Evolutionary conservation across 1,140 invertebrate genomes (phyloP).

Genomic region (Thrips palmi): DNA sequence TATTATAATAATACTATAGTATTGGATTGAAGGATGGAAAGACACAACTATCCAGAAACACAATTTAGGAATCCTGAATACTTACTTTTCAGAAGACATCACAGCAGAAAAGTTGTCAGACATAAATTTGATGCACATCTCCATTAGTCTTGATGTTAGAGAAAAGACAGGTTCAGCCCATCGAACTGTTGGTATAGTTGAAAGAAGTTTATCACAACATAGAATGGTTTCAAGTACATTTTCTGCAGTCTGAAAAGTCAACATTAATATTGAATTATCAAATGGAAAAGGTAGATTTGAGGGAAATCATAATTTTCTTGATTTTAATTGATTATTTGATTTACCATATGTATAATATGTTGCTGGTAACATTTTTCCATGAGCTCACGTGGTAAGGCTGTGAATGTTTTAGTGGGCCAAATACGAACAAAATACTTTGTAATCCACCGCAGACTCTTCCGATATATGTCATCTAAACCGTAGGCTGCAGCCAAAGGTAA

Average conservation of each 20-base stretch:
- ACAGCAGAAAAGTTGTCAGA: conserved; percentile 44
- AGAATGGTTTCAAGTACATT: conserved; percentile 44
- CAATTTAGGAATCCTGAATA: background rate
- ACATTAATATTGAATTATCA: conserved; percentile 8
- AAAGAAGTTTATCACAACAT: conserved; percentile 46
- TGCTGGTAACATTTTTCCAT: conserved; percentile 67
- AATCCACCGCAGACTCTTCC: conserved; percentile 68
- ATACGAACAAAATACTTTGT: conserved; percentile 65
- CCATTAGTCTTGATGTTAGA: conserved; percentile 42
- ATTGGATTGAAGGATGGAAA: conserved; percentile 1
- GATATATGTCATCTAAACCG: conserved; percentile 69
- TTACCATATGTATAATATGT: conserved; percentile 50
- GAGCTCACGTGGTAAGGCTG: conserved; percentile 56
- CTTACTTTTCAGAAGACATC: conserved; percentile 32
- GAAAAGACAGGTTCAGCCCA: conserved; percentile 52
- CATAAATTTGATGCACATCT: conserved; percentile 40
- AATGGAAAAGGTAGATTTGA: conserved; percentile 8
- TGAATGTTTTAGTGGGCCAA: conserved; percentile 73
- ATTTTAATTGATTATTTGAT: conserved; percentile 1
- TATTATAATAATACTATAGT: conserved; percentile 1
- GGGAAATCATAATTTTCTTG: background rate
- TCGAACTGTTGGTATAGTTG: conserved; percentile 42
- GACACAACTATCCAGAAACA: background rate
- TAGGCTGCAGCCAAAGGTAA: conserved; percentile 63
- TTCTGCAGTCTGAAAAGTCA: conserved; percentile 30